Conservation (phyloP, 35 echinoderm and acorn worm genomes). For the Ophioderma brevispina region DNA sequence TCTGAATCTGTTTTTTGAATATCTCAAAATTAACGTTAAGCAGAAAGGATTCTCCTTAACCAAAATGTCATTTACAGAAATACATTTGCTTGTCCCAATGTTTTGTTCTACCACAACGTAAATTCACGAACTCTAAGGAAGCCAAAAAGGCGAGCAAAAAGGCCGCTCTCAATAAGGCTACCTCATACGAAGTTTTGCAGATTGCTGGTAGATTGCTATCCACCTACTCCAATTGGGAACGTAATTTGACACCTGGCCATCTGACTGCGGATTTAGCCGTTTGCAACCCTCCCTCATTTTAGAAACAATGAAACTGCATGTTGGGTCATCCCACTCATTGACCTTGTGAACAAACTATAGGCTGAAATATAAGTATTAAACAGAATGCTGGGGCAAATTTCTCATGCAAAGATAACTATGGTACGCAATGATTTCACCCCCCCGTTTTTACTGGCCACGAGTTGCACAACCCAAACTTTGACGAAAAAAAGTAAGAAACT, state of each 20-base stretch:
- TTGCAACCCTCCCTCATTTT: neutral
- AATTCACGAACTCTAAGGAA: slow-evolving; percentile 12
- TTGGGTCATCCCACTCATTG: neutral
- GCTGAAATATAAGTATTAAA: slow-evolving; percentile 10
- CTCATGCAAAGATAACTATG: neutral
- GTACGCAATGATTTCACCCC: neutral
- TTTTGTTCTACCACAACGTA: neutral
- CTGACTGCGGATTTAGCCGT: neutral
- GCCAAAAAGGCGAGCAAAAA: neutral
- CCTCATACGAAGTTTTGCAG: neutral
- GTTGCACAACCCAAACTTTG: too few relatives aligned
- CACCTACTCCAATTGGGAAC: neutral
- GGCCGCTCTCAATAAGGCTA: neutral
- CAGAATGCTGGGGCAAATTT: neutral
- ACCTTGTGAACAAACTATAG: neutral
- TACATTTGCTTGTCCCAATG: too few relatives aligned
- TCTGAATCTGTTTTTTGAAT: neutral
- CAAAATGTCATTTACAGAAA: neutral
- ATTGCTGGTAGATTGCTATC: neutral
- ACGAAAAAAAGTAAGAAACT: neutral
- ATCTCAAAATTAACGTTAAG: neutral
- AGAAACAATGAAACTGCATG: neutral
- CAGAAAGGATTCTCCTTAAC: neutral
- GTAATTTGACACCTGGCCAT: neutral
- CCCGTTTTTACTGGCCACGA: too few relatives aligned